Conservation (phyloP, 2,888 invertebrate species). For the Deilephila porcellus region DNA sequence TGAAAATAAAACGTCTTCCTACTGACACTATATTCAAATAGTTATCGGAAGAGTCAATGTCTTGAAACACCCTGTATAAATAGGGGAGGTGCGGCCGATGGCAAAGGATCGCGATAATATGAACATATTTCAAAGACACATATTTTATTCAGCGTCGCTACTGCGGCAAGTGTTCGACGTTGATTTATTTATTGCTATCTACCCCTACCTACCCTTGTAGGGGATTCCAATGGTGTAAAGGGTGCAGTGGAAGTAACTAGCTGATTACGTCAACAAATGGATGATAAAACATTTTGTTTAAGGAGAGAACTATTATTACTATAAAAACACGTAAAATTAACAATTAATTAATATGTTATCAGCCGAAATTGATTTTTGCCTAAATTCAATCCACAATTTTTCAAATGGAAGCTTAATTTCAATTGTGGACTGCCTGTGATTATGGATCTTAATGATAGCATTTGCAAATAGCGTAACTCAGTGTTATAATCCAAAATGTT, state of each 20-base stretch:
- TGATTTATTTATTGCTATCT: slow-evolving; percentile 74
- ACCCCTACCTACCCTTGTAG: slow-evolving; percentile 36
- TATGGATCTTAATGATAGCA: no score
- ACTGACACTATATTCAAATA: not conserved
- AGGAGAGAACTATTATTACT: not conserved
- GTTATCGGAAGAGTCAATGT: slow-evolving; percentile 18
- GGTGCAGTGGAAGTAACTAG: not conserved
- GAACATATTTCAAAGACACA: slow-evolving; percentile 75
- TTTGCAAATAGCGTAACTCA: no score
- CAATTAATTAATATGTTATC: no score
- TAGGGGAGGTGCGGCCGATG: slow-evolving; percentile 45
- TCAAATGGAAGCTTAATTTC: not conserved
- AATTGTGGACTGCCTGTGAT: no score
- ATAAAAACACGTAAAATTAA: not conserved
- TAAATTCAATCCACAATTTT: no score
- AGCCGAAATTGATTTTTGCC: no score
- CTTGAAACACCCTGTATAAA: slow-evolving; percentile 51
- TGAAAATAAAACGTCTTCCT: not conserved
- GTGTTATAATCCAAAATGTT: no score
- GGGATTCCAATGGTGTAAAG: slow-evolving; percentile 11
- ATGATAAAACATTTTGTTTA: not conserved
- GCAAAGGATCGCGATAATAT: slow-evolving; percentile 66
- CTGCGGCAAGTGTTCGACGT: slow-evolving; percentile 52
- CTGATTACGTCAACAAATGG: not conserved
- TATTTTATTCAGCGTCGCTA: slow-evolving; percentile 71